Conservation (phyloP, 1,140 invertebrate species). For the Apis mellifera region Amel_HAv3.1 CM009936.2:10674501-10675000, state of each 20-base stretch:
- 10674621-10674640: background rate
- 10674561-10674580: constrained; percentile 3
- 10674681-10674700: no score
- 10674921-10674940: constrained; percentile 37
- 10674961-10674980: constrained; percentile 57
- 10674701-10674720: no score
- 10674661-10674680: no score
- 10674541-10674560: constrained; percentile 10
- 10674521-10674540: constrained; percentile 23
- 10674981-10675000: constrained; percentile 49
- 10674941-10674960: constrained; percentile 45
- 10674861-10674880: background rate
- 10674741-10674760: no score
- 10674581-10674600: background rate
- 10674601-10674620: constrained; percentile 11
- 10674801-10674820: background rate
- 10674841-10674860: background rate
- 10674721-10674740: no score
- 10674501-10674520: constrained; percentile 4
- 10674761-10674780: no score
- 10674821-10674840: background rate
- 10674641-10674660: background rate
- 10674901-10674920: constrained; percentile 44
- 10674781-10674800: no score
- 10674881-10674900: constrained; percentile 15